phyloP scores from a whole-genome alignment of 1,140 invertebrate species.

The Polypedilum pembai region DNA sequence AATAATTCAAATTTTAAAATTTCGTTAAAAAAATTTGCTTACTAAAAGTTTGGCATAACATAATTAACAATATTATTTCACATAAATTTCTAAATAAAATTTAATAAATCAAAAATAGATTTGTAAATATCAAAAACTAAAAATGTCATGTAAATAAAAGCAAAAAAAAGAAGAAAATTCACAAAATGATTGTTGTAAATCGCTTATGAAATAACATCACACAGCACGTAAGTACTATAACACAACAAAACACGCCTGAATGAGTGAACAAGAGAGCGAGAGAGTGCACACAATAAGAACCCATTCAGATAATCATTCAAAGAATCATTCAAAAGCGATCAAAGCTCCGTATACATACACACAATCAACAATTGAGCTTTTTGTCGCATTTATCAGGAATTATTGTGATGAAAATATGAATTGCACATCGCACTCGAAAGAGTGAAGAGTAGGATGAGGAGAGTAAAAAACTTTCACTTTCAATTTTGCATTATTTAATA shows the following conservation, averaged over 20 bases:
- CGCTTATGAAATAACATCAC: not conserved
- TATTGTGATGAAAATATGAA: conserved; percentile 3
- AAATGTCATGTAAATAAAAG: no score
- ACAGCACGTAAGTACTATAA: not conserved
- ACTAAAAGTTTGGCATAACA: no score
- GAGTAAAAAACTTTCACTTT: not conserved
- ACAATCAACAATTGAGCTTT: conserved; percentile 15
- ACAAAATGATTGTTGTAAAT: no score
- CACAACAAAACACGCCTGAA: not conserved
- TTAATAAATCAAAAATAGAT: no score
- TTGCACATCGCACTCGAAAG: not conserved
- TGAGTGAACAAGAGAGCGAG: not conserved
- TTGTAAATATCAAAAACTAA: no score
- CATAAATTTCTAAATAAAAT: no score
- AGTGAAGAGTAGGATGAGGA: not conserved
- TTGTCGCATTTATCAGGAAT: conserved; percentile 15
- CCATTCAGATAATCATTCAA: conserved; percentile 5
- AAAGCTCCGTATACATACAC: conserved; percentile 9
- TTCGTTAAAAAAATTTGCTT: no score
- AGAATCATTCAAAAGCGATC: conserved; percentile 5
- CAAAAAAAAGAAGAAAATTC: no score
- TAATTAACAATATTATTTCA: no score
- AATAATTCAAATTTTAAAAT: no score
- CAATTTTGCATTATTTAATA: conserved; percentile 18
- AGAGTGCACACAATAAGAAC: not conserved